These are phyloP conservation scores for Mormyrops attenuatus DNA, from an alignment of 2,797 vertebrate species.

Conservation along the genomic window DNA sequence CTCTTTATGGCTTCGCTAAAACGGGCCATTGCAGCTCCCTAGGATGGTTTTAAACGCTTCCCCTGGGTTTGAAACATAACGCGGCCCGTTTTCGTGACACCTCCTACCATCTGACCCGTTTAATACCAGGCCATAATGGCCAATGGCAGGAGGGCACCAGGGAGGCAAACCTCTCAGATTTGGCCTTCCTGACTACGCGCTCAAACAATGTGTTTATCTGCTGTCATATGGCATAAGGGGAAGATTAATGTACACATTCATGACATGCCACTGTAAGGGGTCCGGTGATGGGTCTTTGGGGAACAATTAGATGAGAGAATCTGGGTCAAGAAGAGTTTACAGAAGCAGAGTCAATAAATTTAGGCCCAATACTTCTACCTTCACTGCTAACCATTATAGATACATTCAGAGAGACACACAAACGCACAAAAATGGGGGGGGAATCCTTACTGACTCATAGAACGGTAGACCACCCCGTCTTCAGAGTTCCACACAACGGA, in stretches of 20 bases:
- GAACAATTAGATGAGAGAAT: neutral
- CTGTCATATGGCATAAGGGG: neutral
- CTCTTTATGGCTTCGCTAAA: conserved; percentile 47
- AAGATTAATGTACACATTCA: neutral
- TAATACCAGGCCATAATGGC: conserved; percentile 34
- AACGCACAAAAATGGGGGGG: neutral
- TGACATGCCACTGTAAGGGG: neutral
- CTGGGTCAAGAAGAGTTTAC: neutral
- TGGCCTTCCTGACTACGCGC: conserved; percentile 5
- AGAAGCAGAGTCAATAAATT: neutral
- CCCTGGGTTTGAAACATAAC: conserved; percentile 35
- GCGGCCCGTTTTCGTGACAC: conserved; percentile 28
- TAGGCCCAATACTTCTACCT: neutral
- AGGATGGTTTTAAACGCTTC: conserved; percentile 27
- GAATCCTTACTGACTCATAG: neutral
- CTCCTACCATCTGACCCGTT: conserved; percentile 29
- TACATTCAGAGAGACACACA: neutral
- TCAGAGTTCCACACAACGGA: neutral
- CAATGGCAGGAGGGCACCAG: conserved; percentile 29
- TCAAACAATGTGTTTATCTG: conserved; percentile 4
- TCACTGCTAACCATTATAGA: neutral
- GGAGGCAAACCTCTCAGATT: neutral
- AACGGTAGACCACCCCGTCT: neutral
- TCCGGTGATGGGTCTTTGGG: neutral
- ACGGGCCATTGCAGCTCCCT: conserved; percentile 43